Evolutionary conservation across 2,888 invertebrate genomes (phyloP).

Genomic region (Seira ritae): DNA sequence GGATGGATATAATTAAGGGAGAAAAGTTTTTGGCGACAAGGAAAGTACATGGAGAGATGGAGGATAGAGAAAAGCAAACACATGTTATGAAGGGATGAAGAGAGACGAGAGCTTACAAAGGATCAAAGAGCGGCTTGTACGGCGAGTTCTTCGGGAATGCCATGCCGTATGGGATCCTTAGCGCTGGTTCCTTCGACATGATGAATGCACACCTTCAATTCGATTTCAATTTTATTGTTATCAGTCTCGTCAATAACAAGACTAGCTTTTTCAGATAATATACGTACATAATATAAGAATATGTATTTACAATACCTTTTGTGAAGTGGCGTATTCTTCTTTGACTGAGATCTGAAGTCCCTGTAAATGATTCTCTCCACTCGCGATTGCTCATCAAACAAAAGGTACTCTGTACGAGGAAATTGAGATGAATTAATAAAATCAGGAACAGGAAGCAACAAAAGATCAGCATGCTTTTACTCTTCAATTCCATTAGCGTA

Average conservation of each 20-base stretch:
- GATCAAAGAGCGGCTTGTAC: conserved; percentile 81
- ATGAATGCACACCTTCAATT: conserved; percentile 89
- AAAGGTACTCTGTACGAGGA: conserved; percentile 63
- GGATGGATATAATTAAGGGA: background rate
- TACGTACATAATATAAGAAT: too few relatives aligned
- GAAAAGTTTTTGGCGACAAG: too few relatives aligned
- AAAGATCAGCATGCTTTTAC: too few relatives aligned
- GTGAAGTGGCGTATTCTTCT: conserved; percentile 79
- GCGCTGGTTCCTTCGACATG: conserved; percentile 82
- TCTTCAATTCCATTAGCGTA: too few relatives aligned
- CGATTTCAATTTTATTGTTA: too few relatives aligned
- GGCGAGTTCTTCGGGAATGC: conserved; percentile 82
- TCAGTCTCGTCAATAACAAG: too few relatives aligned
- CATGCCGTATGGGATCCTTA: conserved; percentile 83
- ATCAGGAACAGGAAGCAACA: too few relatives aligned
- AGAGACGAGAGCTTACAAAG: conserved; percentile 79
- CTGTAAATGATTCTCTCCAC: conserved; percentile 70
- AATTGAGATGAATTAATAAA: background rate
- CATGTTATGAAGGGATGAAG: background rate
- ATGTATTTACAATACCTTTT: too few relatives aligned
- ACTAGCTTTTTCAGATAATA: too few relatives aligned
- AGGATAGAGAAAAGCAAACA: background rate
- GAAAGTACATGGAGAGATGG: background rate
- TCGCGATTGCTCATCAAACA: conserved; percentile 72
- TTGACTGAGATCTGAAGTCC: conserved; percentile 74